Base-by-base conservation (phyloP, 2,113 vertebrate species). In the Tragelaphus buxtoni region DNA sequence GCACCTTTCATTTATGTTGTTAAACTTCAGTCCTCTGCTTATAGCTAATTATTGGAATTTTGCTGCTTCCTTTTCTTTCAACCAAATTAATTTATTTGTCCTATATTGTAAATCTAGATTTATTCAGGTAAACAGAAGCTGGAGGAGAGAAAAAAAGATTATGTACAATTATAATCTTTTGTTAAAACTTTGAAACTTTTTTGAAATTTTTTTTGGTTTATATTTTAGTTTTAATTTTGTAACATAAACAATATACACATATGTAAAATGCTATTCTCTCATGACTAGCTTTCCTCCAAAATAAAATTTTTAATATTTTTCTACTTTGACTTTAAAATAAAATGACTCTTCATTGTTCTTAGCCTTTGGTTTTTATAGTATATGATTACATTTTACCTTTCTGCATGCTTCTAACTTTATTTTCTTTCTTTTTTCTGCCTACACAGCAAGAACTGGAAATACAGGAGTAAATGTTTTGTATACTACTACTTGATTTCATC, bases 381-480 rank as follows among this genome's bases (percentile, higher is more conserved):
- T 88, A 16, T 97, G 88, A 92, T 89, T 96, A 53, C 86, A 92
- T 55, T 88, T 95, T 95, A 91, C 81, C 87, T 88, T 24, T n/a
- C 63, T 65, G 82, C 97, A 69, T 94, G 4, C 92, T 98, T 98
- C 98, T 99, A 99, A 99, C 97, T 96, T 97, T 96, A 35, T 96
- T 98, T 98, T 97, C 97, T 98, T 95, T 98, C 96, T 97, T 98
- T 99, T 99, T 97, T 99, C 97, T 98, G 98, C 98, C 98, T 98
- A 98, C 98, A 99, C 99, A 99, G 99, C 99, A 98, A 98, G 99
- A 99, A 97, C 98, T 99, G 98, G 99, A 99, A 94, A 97, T 99
- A 99, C 97, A 35, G 96, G 98, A 98, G 98, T 98, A 98, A 98
- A 98, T 98, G 9, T 97, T 98, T 98, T 97, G 91, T 91, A 32